Evolutionary conservation across 2,888 invertebrate genomes (phyloP), one percentile per base, ranked within the genome.

Genomic region (Ecliptopera silaceata): DNA sequence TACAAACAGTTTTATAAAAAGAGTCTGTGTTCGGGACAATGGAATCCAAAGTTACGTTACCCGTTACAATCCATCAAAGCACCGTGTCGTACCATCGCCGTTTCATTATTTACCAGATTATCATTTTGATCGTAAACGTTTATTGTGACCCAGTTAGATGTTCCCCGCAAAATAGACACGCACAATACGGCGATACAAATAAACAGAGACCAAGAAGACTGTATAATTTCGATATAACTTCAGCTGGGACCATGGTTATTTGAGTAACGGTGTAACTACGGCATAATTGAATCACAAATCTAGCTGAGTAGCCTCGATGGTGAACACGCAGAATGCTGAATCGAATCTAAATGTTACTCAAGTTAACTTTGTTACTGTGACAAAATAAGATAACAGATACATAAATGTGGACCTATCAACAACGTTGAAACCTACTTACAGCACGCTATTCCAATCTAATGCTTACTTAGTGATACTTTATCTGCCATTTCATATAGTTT

Each of bases 81-180:
- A 59, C 63, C 64, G 69, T 59, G 64, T 70, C 64, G 77, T 77
- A 70, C 75, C 73, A 66, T 72, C 75, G 62, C 72, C 67, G 70
- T 67, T 79, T 75, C 76, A 82, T 83, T 82, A 82, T 81, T 78
- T 72, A 71, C 70, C 70, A 75, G 75, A 80, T 84, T 84, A 86
- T 81, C 84, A 81, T 84, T 74, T 80, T 70, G 72, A 76, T 75
- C 75, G 82, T 84, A 83, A 86, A 86, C 70, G 82, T 77, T 83
- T 80, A 79, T 75, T 76, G 83, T 81, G 87, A 84, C 87, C 87
- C 73, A 85, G 82, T 86, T 86, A 66, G 67, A 60, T 57, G 71
- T 71, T 66, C 69, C 78, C 75, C 65, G 74, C 70, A 71, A 65
- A 64, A 61, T 64, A 66, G 77, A 74, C 80, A 84, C 83, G 82